Evolutionary conservation across 2,888 invertebrate genomes (phyloP).

Genomic region (Latrodectus elegans): DNA sequence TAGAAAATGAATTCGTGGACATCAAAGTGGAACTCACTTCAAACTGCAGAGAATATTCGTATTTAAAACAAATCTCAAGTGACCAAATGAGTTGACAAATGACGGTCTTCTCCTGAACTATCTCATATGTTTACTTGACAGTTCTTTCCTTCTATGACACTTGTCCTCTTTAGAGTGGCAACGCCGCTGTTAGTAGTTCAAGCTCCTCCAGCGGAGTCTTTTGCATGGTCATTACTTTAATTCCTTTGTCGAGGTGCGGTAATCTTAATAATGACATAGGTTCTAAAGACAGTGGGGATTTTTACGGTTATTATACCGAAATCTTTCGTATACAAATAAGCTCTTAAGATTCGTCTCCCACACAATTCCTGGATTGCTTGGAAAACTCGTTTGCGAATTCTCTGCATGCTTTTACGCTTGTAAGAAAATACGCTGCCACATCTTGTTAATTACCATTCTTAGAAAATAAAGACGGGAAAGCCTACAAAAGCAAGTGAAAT

Average conservation of each 20-base stretch:
- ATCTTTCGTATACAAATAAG: constrained; percentile 7
- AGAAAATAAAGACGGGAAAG: no score
- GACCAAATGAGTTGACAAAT: constrained; percentile 21
- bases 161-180: constrained; percentile 4
- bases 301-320: constrained; percentile 6
- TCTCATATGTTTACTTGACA: neutral
- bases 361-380: neutral
- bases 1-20: no score
- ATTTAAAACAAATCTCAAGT: neutral
- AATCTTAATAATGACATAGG: constrained; percentile 18
- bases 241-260: constrained; percentile 7
- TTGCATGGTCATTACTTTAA: constrained; percentile 25
- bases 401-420: neutral
- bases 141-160: constrained; percentile 4
- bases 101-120: constrained; percentile 9
- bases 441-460: no score
- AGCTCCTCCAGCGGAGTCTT: constrained; percentile 6
- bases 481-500: no score
- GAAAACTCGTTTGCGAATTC: neutral
- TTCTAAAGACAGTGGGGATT: neutral
- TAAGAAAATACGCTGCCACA: no score
- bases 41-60: no score
- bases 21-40: no score
- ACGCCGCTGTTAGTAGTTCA: neutral
- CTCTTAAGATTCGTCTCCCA: neutral